Percentiles rank a stretch among this genome's conserved stretches.
These are phyloP conservation scores for Lepus europaeus DNA, from an alignment of 2,113 vertebrate species.

Conservation along the genomic window DNA sequence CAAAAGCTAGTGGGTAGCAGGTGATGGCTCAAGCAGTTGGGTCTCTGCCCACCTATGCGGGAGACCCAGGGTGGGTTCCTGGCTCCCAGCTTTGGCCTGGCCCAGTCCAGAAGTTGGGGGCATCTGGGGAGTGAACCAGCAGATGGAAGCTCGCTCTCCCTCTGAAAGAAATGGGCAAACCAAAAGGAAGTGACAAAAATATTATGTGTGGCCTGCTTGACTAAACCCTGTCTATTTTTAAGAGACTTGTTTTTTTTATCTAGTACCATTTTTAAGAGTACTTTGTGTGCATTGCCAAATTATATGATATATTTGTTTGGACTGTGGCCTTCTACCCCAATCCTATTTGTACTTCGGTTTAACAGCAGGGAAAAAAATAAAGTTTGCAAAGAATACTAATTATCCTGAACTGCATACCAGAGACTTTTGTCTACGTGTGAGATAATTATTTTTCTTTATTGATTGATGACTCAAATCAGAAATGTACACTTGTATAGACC, in stretches of 20 bases:
- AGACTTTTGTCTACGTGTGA: background rate
- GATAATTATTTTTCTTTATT: background rate
- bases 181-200: conserved; percentile 47
- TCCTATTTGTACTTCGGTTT: background rate
- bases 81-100: too few relatives aligned
- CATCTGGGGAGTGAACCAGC: too few relatives aligned
- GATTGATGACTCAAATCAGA: conserved; percentile 35
- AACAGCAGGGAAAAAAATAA: conserved; percentile 9
- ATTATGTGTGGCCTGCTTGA: background rate
- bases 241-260: background rate
- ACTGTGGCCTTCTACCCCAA: background rate
- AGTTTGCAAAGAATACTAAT: conserved; percentile 3
- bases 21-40: too few relatives aligned
- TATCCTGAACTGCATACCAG: background rate
- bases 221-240: background rate
- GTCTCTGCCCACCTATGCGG: too few relatives aligned
- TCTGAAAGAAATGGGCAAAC: background rate
- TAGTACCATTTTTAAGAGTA: conserved; percentile 14
- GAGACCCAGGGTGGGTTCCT: too few relatives aligned
- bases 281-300: conserved; percentile 31
- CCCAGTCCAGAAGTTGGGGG: too few relatives aligned
- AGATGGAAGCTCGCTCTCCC: too few relatives aligned
- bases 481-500: background rate
- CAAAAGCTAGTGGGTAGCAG: too few relatives aligned
- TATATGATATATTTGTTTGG: background rate